Conservation (phyloP, 2,113 vertebrate genomes). For the Peromyscus polionotus region DNA sequence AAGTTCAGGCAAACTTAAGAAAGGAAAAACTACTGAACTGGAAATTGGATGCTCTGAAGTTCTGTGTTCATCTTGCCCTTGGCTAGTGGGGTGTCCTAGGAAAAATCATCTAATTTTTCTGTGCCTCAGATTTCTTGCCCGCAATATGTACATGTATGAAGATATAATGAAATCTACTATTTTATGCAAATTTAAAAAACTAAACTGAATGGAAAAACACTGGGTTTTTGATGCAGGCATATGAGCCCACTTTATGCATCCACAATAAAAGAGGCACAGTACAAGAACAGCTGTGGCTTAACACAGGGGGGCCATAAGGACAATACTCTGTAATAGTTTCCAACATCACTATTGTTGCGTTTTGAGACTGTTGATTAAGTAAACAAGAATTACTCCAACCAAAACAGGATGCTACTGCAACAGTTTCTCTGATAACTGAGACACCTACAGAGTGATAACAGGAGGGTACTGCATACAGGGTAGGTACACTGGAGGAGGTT, state of each 20-base stretch:
- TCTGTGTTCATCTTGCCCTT: not conserved
- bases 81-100: not conserved
- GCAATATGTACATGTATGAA: not conserved
- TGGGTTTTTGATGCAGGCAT: not conserved
- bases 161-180: not conserved
- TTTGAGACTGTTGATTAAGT: not conserved
- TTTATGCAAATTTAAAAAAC: not conserved
- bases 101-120: not conserved
- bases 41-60: not conserved
- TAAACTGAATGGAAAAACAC: not conserved
- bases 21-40: not conserved
- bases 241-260: not conserved
- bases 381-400: not conserved
- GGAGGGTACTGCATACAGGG: not conserved
- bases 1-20: not conserved
- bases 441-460: not conserved
- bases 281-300: not conserved
- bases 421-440: not conserved
- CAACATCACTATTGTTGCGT: not conserved
- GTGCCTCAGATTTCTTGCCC: not conserved
- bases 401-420: not conserved
- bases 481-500: not conserved
- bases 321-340: not conserved
- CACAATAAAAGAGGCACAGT: not conserved
- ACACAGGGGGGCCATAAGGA: not conserved